These are phyloP conservation scores for Muscicapa striata DNA, from an alignment of 2,797 vertebrate genomes.

Conservation along the genomic window DNA sequence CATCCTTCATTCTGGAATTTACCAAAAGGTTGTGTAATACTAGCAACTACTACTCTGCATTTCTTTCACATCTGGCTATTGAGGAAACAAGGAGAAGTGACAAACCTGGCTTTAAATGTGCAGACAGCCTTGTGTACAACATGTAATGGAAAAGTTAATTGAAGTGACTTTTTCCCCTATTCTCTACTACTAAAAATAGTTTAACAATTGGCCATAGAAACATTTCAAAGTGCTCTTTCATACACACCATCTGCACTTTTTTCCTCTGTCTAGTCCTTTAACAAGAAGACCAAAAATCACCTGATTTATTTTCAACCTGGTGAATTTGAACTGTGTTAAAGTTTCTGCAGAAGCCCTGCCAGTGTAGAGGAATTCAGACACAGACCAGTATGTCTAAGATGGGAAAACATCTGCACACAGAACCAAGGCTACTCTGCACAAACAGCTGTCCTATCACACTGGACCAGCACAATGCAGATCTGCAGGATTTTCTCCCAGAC, in stretches of 20 bases:
- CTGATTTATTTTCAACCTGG: neutral
- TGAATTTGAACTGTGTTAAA: neutral
- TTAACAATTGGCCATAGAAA: neutral
- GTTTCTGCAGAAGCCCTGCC: neutral
- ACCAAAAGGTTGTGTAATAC: neutral
- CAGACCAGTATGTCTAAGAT: rapidly evolving
- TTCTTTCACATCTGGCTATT: neutral
- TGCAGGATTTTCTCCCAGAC: neutral
- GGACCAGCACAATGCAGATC: neutral
- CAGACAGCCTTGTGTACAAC: neutral
- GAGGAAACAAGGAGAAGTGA: neutral
- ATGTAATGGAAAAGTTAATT: neutral
- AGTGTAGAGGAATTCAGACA: neutral
- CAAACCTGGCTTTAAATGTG: neutral
- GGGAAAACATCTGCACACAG: neutral
- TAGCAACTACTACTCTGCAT: neutral
- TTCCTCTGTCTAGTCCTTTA: neutral
- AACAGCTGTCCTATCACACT: neutral
- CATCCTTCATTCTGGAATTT: neutral
- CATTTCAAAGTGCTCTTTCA: neutral
- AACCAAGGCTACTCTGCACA: neutral
- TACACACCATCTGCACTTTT: neutral
- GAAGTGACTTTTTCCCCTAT: neutral
- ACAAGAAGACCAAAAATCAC: neutral
- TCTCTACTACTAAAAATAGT: neutral